phyloP scores from a whole-genome alignment of 35 echinoderm and acorn worm genomes.

The Diadema setosum region DNA sequence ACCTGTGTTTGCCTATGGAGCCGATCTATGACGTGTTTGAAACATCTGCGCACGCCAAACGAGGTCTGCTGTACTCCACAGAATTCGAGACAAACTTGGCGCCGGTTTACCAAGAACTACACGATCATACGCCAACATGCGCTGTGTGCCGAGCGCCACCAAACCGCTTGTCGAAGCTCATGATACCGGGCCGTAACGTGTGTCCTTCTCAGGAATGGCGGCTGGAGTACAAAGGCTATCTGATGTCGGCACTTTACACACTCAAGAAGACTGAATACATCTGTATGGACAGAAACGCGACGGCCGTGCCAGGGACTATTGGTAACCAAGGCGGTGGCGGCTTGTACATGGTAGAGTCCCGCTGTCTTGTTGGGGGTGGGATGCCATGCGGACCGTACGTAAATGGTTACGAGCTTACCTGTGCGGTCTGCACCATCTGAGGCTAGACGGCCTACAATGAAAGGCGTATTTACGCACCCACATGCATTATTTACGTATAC shows the following conservation, averaged over 20 bases:
- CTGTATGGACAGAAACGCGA: slow-evolving; percentile 21
- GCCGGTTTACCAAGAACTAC: neutral
- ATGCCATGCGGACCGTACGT: slow-evolving; percentile 15
- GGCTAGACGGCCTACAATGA: too few relatives aligned
- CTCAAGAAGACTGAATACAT: slow-evolving; percentile 13
- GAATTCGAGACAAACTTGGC: neutral
- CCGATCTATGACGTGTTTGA: neutral
- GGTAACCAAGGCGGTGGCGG: neutral
- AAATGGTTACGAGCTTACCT: slow-evolving; percentile 21
- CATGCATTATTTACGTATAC: too few relatives aligned
- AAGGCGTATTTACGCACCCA: too few relatives aligned
- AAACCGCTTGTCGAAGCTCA: neutral
- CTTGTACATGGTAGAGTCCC: slow-evolving; percentile 25
- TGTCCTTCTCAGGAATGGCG: slow-evolving; percentile 42
- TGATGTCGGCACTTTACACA: neutral
- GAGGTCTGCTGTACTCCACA: neutral
- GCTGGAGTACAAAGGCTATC: slow-evolving; percentile 30
- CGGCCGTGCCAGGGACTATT: neutral
- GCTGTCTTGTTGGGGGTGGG: neutral
- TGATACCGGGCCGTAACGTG: slow-evolving; percentile 38
- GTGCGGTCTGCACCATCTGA: slow-evolving; percentile 26
- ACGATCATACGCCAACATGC: neutral
- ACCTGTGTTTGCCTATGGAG: neutral
- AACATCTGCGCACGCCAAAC: neutral
- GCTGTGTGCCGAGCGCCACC: neutral